A percentile compares a stretch with the other conserved stretches of the same genome.
Conservation (phyloP, 92 coral and sea anemone species). For the Epizoanthus illoricatus region DNA sequence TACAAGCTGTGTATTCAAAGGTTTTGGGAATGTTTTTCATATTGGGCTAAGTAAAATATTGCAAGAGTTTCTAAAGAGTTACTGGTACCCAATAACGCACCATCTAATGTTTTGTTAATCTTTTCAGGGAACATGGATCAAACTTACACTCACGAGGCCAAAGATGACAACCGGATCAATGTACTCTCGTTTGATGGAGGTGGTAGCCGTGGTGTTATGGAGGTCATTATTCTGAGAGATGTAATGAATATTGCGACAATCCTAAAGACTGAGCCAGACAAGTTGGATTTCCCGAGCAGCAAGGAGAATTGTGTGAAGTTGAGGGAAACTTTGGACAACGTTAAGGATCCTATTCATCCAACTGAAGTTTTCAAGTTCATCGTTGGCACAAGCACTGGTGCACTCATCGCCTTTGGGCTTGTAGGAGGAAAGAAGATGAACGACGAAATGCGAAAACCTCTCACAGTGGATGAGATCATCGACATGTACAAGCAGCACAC, state of each 20-base stretch:
- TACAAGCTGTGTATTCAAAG: no score
- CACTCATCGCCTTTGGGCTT: slow-evolving; percentile 45
- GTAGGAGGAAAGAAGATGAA: slow-evolving; percentile 33
- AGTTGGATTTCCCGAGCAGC: background rate
- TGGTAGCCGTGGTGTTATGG: slow-evolving; percentile 43
- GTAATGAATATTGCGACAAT: slow-evolving; percentile 29
- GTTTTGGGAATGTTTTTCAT: no score
- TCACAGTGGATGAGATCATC: slow-evolving; percentile 18
- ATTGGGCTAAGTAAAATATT: no score
- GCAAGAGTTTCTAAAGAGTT: no score
- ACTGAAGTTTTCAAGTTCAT: slow-evolving; percentile 33
- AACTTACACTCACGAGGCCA: background rate
- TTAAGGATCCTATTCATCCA: slow-evolving; percentile 37
- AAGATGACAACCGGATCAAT: background rate
- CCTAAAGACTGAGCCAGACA: background rate
- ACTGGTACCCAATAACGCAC: no score
- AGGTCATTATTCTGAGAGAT: slow-evolving; percentile 24
- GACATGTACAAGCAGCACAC: background rate
- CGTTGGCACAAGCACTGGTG: slow-evolving; percentile 44
- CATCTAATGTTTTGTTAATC: no score
- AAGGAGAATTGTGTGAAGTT: background rate
- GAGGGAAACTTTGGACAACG: slow-evolving; percentile 1
- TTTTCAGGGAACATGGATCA: background rate
- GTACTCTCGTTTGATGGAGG: slow-evolving; percentile 44
- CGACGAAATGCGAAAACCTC: background rate